Evolutionary conservation across 2,888 invertebrate genomes (phyloP), one percentile per base, ranked within the genome.

Genomic region (Dorcus parallelipipedus): DNA sequence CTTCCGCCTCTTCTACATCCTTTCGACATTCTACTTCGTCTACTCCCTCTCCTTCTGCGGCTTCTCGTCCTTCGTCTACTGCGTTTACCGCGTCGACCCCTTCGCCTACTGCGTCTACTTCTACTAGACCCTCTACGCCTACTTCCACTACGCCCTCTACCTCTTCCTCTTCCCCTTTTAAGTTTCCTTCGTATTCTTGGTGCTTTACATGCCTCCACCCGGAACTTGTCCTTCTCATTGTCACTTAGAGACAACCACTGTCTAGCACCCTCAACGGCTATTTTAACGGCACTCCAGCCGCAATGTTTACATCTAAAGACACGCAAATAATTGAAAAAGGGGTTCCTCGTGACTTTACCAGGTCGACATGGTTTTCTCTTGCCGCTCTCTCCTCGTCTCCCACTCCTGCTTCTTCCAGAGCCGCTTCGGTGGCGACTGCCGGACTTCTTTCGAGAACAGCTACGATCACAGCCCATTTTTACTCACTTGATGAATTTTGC

Each of bases 191-290:
- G 26, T 6, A 3, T 1, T 53, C 14, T 23, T 17, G 20, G 8
- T 45, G 42, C 6, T 41, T 38, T 10, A 17, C 20, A 45, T 23
- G 45, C 45, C 20, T 45, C 45, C 9, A 20, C 3, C 45, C 9
- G 17, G 8, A 17, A 10, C 20, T 45, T 10, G 20, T 17, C 45
- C 9, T 17, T 9, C 45, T 17, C 9, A 5, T 45, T 9, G 17
- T 45, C 57, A 48, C 52, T 63, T 67, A 73, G 63, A 23, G 57
- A 38, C 54, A 71, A 71, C 75, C 75, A 75, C 39, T 64, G 62
- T 59, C 68, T 68, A 0, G 73, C 74, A 7, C 73, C 74, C 57
- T 74, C 73, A 3, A 73, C 65, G 1, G 73, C 74, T 6, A 75
- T 62, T 61, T 72, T 71, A 3, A 55, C 52, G n/a, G 67, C 68